phyloP scores from a whole-genome alignment of 2,113 vertebrate genomes.

The Solea senegalensis region DNA sequence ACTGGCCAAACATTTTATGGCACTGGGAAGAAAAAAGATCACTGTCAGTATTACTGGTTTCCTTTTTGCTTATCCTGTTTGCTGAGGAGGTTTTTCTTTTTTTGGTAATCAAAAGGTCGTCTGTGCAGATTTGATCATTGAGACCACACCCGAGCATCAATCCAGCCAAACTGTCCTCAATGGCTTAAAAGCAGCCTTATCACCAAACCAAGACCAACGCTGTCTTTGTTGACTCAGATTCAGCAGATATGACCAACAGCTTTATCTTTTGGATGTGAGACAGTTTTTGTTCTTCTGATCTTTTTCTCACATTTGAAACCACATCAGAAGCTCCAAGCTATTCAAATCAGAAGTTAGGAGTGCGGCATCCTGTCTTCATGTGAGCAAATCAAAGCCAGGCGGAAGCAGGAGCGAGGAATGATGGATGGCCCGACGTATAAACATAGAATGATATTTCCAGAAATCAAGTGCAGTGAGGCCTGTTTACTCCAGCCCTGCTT shows the following conservation, averaged over 20 bases:
- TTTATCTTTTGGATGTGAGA: slow-evolving; percentile 40
- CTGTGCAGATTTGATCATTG: slow-evolving; percentile 44
- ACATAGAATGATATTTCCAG: slow-evolving; percentile 12
- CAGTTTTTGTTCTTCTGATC: slow-evolving; percentile 60
- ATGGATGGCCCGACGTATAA: slow-evolving; percentile 36
- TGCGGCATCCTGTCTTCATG: slow-evolving; percentile 45
- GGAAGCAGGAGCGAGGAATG: slow-evolving; percentile 44
- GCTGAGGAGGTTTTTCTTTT: slow-evolving; percentile 44
- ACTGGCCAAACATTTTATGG: slow-evolving; percentile 48
- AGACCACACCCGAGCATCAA: slow-evolving; percentile 34
- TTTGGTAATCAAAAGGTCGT: slow-evolving; percentile 37
- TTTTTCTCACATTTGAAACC: slow-evolving; percentile 58
- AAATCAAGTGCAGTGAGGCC: not conserved
- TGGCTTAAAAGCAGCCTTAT: slow-evolving; percentile 31
- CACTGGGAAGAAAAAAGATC: slow-evolving; percentile 32
- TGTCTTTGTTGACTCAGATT: slow-evolving; percentile 37
- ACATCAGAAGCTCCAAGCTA: slow-evolving; percentile 59
- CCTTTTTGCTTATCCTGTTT: slow-evolving; percentile 47
- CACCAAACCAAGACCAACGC: slow-evolving; percentile 11
- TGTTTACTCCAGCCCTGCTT: slow-evolving; percentile 6
- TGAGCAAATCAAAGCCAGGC: slow-evolving; percentile 55
- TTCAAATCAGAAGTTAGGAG: slow-evolving; percentile 47
- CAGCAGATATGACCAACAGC: slow-evolving; percentile 41
- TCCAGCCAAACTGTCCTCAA: slow-evolving; percentile 25
- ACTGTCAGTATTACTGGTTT: slow-evolving; percentile 49